Conservation (phyloP, 1,140 invertebrate species). For the Ceratosolen solmsi region DNA sequence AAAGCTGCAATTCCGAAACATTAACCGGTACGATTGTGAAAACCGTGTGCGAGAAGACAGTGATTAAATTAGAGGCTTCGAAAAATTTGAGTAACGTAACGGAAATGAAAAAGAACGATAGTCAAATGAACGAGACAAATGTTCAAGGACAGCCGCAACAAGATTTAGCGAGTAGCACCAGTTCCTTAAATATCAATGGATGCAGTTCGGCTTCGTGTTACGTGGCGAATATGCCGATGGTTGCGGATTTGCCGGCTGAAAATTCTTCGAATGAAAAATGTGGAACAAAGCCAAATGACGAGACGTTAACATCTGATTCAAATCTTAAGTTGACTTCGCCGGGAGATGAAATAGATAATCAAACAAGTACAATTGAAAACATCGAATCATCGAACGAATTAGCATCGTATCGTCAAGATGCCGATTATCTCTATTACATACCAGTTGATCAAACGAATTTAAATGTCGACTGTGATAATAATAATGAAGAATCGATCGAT, state of each 20-base stretch:
- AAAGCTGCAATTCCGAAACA: neutral
- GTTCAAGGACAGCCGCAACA: slow-evolving; percentile 50
- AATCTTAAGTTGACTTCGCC: slow-evolving; percentile 52
- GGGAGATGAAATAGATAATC: too few species aligned
- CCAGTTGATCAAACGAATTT: slow-evolving; percentile 7
- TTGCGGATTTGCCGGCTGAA: slow-evolving; percentile 59
- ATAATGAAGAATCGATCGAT: neutral
- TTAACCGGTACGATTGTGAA: neutral
- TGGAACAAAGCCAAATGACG: slow-evolving; percentile 43
- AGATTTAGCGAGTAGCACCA: slow-evolving; percentile 72
- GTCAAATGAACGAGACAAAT: slow-evolving; percentile 23
- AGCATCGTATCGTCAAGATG: neutral
- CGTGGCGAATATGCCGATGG: slow-evolving; percentile 64
- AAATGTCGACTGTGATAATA: neutral
- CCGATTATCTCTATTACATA: slow-evolving; percentile 60
- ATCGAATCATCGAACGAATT: slow-evolving; percentile 24
- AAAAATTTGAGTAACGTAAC: neutral
- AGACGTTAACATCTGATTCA: slow-evolving; percentile 50
- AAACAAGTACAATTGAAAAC: neutral
- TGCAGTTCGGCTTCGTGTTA: slow-evolving; percentile 68
- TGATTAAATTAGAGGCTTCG: neutral
- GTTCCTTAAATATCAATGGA: slow-evolving; percentile 75
- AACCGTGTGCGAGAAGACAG: neutral
- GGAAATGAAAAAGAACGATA: neutral
- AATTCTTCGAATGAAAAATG: slow-evolving; percentile 6